phyloP scores from a whole-genome alignment of 2,113 vertebrate species.

The Nipponia nippon region DNA sequence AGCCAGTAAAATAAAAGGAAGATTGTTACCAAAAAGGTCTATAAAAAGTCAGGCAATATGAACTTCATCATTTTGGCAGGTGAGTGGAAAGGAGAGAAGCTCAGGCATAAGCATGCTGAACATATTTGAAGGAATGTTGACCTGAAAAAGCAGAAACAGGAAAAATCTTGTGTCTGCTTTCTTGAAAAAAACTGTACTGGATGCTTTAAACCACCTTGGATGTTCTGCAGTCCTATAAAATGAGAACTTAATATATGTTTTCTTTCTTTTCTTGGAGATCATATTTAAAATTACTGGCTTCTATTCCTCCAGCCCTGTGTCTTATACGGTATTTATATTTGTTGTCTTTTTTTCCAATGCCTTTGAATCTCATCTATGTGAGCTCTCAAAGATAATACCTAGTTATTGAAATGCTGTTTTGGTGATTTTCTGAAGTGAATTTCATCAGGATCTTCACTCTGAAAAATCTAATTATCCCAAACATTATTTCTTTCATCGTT shows the following conservation, averaged over 20 bases:
- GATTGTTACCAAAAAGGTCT: neutral
- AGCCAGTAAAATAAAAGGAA: slow-evolving; percentile 47
- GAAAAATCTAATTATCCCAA: neutral
- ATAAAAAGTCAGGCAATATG: neutral
- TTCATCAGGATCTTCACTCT: neutral
- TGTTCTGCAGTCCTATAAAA: neutral
- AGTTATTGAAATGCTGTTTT: neutral
- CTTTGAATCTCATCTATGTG: neutral
- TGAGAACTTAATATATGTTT: neutral
- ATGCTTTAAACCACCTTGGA: neutral
- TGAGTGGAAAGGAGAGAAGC: neutral
- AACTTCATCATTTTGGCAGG: neutral
- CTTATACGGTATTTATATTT: neutral
- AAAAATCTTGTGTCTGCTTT: neutral
- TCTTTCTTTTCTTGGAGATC: neutral
- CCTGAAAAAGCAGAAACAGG: neutral
- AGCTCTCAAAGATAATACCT: neutral
- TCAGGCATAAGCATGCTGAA: neutral
- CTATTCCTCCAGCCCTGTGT: neutral
- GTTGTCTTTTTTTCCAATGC: neutral
- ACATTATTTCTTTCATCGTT: neutral
- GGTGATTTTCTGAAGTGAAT: neutral
- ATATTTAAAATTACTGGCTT: neutral
- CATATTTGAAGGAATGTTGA: neutral
- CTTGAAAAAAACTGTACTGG: neutral